phyloP scores from a whole-genome alignment of 2,113 vertebrate genomes.

The Ahaetulla prasina region DNA sequence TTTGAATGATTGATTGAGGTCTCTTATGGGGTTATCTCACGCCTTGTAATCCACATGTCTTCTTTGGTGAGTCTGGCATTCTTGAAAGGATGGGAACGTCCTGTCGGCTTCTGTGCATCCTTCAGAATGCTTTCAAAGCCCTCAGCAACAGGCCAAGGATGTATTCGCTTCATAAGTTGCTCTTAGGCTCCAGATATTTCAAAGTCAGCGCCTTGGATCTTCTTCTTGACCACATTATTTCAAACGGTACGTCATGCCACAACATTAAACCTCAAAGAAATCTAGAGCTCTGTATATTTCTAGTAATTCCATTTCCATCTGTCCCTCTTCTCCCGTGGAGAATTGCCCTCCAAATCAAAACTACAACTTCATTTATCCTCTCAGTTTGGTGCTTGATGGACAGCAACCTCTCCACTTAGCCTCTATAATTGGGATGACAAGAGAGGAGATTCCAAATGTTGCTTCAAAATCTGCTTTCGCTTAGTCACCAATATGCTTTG shows the following conservation, averaged over 20 bases:
- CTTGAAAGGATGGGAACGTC: not conserved
- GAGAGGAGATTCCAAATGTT: not conserved
- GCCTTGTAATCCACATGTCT: not conserved
- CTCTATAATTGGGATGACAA: not conserved
- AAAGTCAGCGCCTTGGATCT: not conserved
- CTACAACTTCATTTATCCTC: not conserved
- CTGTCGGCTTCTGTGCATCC: not conserved
- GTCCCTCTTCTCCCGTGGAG: not conserved
- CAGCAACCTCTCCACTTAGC: not conserved
- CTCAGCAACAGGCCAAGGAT: not conserved
- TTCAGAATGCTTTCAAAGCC: not conserved
- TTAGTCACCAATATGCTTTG: not conserved
- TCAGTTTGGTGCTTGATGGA: not conserved
- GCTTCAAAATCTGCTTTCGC: not conserved
- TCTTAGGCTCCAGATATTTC: not conserved
- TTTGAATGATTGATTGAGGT: slow-evolving; percentile 14
- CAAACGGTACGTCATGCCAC: not conserved
- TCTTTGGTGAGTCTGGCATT: not conserved
- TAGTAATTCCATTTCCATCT: not conserved
- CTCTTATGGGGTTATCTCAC: not conserved
- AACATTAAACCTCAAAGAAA: not conserved
- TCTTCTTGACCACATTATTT: not conserved
- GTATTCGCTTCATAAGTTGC: not conserved
- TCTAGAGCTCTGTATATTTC: not conserved
- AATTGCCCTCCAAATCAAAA: not conserved